phyloP scores from a whole-genome alignment of 2,888 invertebrate species.

The Eristalinus aeneus region DNA sequence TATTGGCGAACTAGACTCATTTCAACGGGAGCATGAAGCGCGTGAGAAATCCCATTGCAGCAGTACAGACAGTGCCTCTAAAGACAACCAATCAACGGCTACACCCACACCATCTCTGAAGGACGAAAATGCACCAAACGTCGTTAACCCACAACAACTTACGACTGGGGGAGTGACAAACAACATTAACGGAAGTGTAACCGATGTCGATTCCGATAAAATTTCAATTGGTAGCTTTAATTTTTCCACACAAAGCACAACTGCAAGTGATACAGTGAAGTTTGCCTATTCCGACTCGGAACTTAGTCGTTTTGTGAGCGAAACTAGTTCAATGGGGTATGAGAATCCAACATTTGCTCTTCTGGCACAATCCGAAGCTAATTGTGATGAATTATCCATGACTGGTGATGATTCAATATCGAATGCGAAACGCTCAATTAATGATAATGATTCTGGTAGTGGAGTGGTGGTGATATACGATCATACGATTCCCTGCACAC shows the following conservation, averaged over 20 bases:
- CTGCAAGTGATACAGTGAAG: conserved; percentile 71
- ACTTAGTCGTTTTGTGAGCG: conserved; percentile 79
- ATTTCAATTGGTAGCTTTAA: conserved; percentile 73
- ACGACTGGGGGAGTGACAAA: conserved; percentile 41
- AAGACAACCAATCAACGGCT: conserved; percentile 43
- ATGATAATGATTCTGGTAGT: conserved; percentile 72
- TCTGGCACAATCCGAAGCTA: conserved; percentile 74
- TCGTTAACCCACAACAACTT: conserved; percentile 32
- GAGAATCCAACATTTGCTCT: conserved; percentile 80
- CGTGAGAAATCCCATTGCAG: conserved; percentile 75
- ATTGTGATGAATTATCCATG: conserved; percentile 54
- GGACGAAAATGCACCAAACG: conserved; percentile 25
- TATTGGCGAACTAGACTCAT: conserved; percentile 81
- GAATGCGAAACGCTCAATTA: conserved; percentile 47
- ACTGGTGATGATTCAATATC: conserved; percentile 74
- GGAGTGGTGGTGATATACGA: conserved; percentile 80
- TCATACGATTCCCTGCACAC: conserved; percentile 78
- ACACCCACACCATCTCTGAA: conserved; percentile 57
- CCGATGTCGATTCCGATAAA: conserved; percentile 72
- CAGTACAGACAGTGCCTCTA: conserved; percentile 69
- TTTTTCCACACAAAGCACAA: conserved; percentile 73
- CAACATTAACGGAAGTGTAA: conserved; percentile 51
- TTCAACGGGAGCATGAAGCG: conserved; percentile 81
- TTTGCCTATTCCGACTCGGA: conserved; percentile 78
- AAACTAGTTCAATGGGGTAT: conserved; percentile 79